A percentile compares a stretch with the other conserved stretches of the same genome.
Evolutionary conservation across 1,140 invertebrate genomes (phyloP).

Genomic region (Notospermus geniculatus): DNA sequence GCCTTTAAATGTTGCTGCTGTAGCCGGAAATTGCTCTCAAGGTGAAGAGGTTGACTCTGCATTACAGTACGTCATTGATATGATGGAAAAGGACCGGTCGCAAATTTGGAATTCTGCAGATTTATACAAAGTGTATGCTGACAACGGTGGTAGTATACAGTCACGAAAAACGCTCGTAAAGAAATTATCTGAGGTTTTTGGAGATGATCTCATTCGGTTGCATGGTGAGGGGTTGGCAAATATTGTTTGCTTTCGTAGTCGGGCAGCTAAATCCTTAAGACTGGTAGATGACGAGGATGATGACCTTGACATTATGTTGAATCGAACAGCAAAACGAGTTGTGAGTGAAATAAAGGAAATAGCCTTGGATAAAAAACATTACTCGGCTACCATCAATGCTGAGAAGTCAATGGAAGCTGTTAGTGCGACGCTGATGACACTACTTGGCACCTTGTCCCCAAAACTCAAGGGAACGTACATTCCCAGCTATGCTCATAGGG

Average conservation of each 20-base stretch:
- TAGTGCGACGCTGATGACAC: not conserved
- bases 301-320: not conserved
- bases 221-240: slow-evolving; percentile 6
- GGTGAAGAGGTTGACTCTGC: not conserved
- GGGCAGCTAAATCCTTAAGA: not conserved
- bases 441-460: not conserved
- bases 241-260: slow-evolving; percentile 15
- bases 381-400: not conserved
- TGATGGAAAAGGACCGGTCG: slow-evolving; percentile 1
- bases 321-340: not conserved
- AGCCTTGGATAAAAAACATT: not conserved
- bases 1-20: not conserved
- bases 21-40: not conserved
- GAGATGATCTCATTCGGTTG: slow-evolving; percentile 14
- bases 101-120: slow-evolving; percentile 18
- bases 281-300: slow-evolving; percentile 13
- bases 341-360: slow-evolving; percentile 3
- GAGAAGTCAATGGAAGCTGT: not conserved
- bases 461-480: slow-evolving; percentile 7
- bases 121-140: slow-evolving; percentile 5
- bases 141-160: not conserved
- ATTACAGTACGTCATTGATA: slow-evolving; percentile 7
- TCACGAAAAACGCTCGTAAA: not conserved
- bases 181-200: slow-evolving; percentile 8
- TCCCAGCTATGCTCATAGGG: slow-evolving; percentile 22